Evolutionary conservation across 1,140 invertebrate genomes (phyloP), one percentile per base, ranked within the genome.

Genomic region (Nasonia longicornis): DNA sequence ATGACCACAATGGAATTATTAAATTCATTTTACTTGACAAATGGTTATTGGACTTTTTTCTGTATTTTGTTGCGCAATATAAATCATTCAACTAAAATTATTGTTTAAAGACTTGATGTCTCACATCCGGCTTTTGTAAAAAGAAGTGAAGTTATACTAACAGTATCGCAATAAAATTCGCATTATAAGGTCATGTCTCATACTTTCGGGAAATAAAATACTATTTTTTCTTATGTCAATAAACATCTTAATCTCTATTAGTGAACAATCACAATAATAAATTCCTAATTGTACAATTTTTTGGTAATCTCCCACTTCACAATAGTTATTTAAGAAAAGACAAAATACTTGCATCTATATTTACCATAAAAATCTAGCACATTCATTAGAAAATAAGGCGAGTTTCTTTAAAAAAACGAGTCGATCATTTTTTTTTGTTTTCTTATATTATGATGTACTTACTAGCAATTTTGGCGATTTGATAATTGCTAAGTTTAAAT

Each of bases 281-380:
- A 70, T 76, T 70, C 45, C 64, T 81, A 81, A 81, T 81, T 52
- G 52, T 75, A 81, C 73, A 81, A 58, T 76, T 80, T 75, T 75
- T 76, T 76, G 66, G 73, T 76, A 73, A 31, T 76, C 35, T 71
- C 42, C 48, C 45, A 42, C 66, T 71, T 63, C 52, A 52, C 67
- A 29, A 38, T n/a, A 80, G 42, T 66, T 69, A 48, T 80, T 42
- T 58, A 75, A 80, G 31, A 74, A 38, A 71, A 38, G 31, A 42
- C 29, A n/a, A 74, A 69, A 80, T 58, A 74, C 31, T 75, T 75
- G 71, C 45, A 52, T 69, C 22, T 4, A 75, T 52, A 6, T 80
- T 80, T 80, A 48, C 29, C 63, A 69, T 69, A 80, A 74, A 80
- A 67, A 80, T 52, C 69, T 67, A 80, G 48, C 12, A 42, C 14